phyloP scores from a whole-genome alignment of 37 sponge, comb jelly and placozoan genomes.

The Petrosia ficiformis region DNA sequence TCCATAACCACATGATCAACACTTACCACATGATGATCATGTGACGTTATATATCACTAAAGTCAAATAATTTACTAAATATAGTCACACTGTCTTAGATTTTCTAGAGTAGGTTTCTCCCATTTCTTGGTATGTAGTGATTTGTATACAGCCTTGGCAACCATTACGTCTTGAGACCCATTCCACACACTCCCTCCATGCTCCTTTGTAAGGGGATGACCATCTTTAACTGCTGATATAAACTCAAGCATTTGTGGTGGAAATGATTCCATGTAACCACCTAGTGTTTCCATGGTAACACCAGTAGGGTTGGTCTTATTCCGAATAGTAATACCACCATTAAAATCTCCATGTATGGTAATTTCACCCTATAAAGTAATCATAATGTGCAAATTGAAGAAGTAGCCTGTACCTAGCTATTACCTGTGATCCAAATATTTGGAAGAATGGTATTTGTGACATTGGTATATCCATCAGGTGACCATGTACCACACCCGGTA shows the following conservation, averaged over 20 bases:
- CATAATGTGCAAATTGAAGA: neutral
- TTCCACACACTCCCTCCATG: neutral
- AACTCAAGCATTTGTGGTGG: slow-evolving; percentile 32
- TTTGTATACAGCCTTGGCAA: neutral
- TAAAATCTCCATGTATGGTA: slow-evolving; percentile 44
- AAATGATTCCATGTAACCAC: slow-evolving; percentile 48
- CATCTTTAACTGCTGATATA: slow-evolving; percentile 10
- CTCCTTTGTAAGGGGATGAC: neutral
- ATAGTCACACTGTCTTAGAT: too few relatives aligned
- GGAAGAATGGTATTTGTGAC: slow-evolving; percentile 49
- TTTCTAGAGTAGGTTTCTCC: too few relatives aligned
- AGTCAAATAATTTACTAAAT: too few relatives aligned
- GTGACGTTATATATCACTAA: too few relatives aligned
- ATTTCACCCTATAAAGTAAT: slow-evolving; percentile 50
- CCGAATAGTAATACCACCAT: slow-evolving; percentile 34
- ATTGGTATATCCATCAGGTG: slow-evolving; percentile 23
- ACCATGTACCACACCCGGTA: slow-evolving; percentile 19
- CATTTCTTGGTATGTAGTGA: neutral
- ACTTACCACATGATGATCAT: too few relatives aligned
- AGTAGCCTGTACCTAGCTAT: neutral
- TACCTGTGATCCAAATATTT: slow-evolving; percentile 52
- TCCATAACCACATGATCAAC: too few relatives aligned
- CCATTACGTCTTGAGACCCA: neutral
- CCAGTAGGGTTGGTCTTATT: neutral
- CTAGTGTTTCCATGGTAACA: slow-evolving; percentile 1